Evolutionary conservation across 2,113 vertebrate species (phyloP).

Genomic region (Hydrochoerus hydrochaeris): DNA sequence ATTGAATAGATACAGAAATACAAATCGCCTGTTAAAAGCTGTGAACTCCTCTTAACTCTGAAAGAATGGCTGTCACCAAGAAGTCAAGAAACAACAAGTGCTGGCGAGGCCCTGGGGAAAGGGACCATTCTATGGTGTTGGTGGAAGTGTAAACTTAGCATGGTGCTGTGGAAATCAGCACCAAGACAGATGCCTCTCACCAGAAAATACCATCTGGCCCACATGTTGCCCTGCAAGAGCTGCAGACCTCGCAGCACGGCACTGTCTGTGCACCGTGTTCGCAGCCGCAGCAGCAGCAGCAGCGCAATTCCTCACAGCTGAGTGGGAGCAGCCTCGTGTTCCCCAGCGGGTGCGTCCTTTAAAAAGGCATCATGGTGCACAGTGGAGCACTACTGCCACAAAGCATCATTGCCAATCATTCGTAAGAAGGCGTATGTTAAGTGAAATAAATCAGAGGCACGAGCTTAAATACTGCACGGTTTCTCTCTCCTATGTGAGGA

Average conservation of each 20-base stretch:
- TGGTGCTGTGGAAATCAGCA: too few relatives aligned
- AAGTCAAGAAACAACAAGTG: neutral
- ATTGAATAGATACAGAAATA: neutral
- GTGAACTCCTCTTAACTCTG: neutral
- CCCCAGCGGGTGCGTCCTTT: too few relatives aligned
- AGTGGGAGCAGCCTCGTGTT: neutral
- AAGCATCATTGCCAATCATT: neutral
- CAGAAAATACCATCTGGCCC: neutral
- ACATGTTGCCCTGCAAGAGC: neutral
- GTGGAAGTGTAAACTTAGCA: neutral
- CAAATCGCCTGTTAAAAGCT: neutral
- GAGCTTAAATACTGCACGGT: neutral
- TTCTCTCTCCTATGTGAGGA: neutral
- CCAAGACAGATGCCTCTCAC: too few relatives aligned
- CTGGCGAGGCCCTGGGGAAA: neutral
- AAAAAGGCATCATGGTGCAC: neutral
- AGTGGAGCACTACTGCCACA: neutral
- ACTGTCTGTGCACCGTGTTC: neutral
- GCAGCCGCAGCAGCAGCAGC: too few relatives aligned
- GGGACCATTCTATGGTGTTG: neutral
- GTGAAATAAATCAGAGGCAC: neutral
- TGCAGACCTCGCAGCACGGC: neutral
- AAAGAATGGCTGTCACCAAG: neutral
- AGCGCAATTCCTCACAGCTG: neutral
- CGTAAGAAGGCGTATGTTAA: neutral